Conservation (phyloP, 2,888 invertebrate genomes). For the Emmelina monodactyla region DNA sequence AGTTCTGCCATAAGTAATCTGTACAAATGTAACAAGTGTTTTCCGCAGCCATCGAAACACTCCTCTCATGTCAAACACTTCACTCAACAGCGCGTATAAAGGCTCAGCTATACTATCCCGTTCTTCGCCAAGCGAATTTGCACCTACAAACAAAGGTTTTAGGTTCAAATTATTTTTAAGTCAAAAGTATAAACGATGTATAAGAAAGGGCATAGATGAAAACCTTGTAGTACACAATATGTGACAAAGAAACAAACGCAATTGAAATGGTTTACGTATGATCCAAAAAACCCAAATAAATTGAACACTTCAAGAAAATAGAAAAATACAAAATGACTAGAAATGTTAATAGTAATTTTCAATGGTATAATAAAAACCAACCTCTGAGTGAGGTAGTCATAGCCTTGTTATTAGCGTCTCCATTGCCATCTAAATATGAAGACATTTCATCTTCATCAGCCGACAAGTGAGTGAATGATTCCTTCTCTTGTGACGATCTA, state of each 20-base stretch:
- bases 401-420: conserved; percentile 33
- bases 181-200: too few relatives aligned
- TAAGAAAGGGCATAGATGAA: too few relatives aligned
- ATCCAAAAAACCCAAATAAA: too few relatives aligned
- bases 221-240: too few relatives aligned
- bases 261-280: too few relatives aligned
- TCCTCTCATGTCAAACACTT: conserved; percentile 90
- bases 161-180: too few relatives aligned
- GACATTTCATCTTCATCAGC: conserved; percentile 86
- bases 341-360: too few relatives aligned
- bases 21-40: conserved; percentile 89
- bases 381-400: conserved; percentile 40
- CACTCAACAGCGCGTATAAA: conserved; percentile 84
- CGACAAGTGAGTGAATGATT: conserved; percentile 69
- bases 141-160: too few relatives aligned
- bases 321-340: too few relatives aligned
- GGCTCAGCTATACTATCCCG: conserved; percentile 91
- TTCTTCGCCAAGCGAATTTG: conserved; percentile 65
- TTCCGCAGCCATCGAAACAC: conserved; percentile 87
- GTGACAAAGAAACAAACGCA: too few relatives aligned
- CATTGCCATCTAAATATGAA: conserved; percentile 75
- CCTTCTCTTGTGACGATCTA: conserved; percentile 51
- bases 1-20: conserved; percentile 90
- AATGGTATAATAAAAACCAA: too few relatives aligned
- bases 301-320: too few relatives aligned